Evolutionary conservation across 1,140 invertebrate genomes (phyloP).

Genomic region (Aleiodes sp.): DNA sequence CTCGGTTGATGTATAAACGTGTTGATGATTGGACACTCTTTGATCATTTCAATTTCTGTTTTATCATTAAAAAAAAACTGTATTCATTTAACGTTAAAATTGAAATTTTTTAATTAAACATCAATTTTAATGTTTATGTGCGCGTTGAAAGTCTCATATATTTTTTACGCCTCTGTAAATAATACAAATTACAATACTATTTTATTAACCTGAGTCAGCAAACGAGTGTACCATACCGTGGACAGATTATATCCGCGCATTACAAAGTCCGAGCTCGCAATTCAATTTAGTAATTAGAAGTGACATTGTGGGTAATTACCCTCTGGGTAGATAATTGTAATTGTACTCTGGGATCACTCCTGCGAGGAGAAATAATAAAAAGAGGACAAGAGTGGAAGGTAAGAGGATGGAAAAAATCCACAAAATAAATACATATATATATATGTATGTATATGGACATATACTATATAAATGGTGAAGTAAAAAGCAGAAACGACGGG

Average conservation of each 20-base stretch:
- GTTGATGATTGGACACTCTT: constrained; percentile 11
- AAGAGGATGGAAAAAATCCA: constrained; percentile 8
- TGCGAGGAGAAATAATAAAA: constrained; percentile 28
- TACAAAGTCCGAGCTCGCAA: constrained; percentile 32
- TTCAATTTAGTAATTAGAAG: constrained; percentile 62
- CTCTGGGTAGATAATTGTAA: constrained; percentile 53
- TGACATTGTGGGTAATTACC: constrained; percentile 59
- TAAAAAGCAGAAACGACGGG: constrained; percentile 21
- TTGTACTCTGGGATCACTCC: constrained; percentile 43
- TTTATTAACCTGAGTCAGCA: constrained; percentile 3
- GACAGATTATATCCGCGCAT: constrained; percentile 6
- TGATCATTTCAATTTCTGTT: constrained; percentile 10
- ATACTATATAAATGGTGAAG: neutral
- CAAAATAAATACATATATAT: neutral
- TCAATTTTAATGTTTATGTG: neutral
- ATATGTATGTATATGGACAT: too few species aligned
- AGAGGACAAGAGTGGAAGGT: constrained; percentile 21
- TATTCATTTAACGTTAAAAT: constrained; percentile 1
- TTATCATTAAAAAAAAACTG: neutral
- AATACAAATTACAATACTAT: neutral
- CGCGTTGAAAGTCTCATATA: neutral
- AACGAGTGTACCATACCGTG: neutral
- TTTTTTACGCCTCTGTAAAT: neutral
- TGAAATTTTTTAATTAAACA: neutral
- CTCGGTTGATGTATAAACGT: constrained; percentile 21